phyloP scores from a whole-genome alignment of 2,113 vertebrate species.

The Cochlearius cochlearius region DNA sequence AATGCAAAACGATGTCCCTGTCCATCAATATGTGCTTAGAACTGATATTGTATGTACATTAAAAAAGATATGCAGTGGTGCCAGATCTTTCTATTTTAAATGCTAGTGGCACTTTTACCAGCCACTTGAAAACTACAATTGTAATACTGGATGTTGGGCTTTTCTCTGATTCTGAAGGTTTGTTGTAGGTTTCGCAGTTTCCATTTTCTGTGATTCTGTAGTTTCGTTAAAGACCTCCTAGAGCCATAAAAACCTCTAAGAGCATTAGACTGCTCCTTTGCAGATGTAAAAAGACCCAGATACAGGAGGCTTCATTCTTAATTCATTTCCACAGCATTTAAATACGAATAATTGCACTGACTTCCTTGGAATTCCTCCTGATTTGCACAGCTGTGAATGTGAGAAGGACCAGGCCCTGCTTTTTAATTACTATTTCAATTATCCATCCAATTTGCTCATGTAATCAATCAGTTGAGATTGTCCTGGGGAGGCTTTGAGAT shows the following conservation, averaged over 20 bases:
- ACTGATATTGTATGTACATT: background rate
- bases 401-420: background rate
- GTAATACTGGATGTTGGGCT: background rate
- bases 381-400: background rate
- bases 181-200: background rate
- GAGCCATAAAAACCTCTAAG: background rate
- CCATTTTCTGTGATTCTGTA: background rate
- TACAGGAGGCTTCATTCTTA: background rate
- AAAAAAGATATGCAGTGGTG: background rate
- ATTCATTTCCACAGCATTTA: background rate
- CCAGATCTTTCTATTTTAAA: background rate
- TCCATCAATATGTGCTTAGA: background rate
- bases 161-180: background rate
- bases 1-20: fast-evolving
- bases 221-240: background rate
- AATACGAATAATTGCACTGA: background rate
- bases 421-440: background rate
- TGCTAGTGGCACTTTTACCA: background rate
- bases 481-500: background rate
- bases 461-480: background rate
- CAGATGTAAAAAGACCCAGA: background rate
- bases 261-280: background rate
- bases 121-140: background rate
- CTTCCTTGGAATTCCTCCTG: background rate
- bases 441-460: background rate